Evolutionary conservation across 2,797 vertebrate species (phyloP), one percentile per base, ranked within the genome.

Genomic region (Dicrostonyx torquatus): DNA sequence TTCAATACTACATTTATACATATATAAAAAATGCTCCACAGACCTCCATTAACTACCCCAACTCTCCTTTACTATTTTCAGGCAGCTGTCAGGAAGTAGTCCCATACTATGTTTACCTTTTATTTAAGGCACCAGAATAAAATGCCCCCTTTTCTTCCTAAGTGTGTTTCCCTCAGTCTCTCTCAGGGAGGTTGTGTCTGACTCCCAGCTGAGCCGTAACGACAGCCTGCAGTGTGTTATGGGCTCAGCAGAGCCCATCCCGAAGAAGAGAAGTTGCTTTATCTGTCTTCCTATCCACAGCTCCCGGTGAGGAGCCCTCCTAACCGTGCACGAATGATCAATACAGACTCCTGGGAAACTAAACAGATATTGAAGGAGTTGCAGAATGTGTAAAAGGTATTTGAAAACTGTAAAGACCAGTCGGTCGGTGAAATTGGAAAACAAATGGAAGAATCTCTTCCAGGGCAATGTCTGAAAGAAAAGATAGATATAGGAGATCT

Each of bases 221-320:
- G 14, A 4, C 12, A 48, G 40, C 0, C 0, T 29, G 37, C 22
- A 20, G 2, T 1, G 2, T 7, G 6, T 8, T 12, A 13, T 14
- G 10, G 9, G 1, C 5, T 53, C 43, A 2, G 10, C 2, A 8
- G 34, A 83, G 48, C 7, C 2, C 18, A 12, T 64, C 31, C 37
- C 55, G 3, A 24, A 82, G 48, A 86, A 6, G 0, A 31, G 14
- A 29, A 40, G 31, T 6, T 24, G 60, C n/a, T 58, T 85, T 55
- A 10, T 50, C 70, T 72, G 55, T 10, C 80, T 84, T 43, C 10
- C 72, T 72, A 43, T 43, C 70, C 72, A 55, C 14, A 45, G 18
- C 43, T 89, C 29, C 50, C 40, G 43, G 48, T 22, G 31, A 6
- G 24, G 18, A 34, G 0, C 14, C 17, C 10, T 37, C 22, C n/a